These are phyloP conservation scores for Papilio xuthus DNA, from an alignment of 1,140 invertebrate genomes.

Conservation along the genomic window DNA sequence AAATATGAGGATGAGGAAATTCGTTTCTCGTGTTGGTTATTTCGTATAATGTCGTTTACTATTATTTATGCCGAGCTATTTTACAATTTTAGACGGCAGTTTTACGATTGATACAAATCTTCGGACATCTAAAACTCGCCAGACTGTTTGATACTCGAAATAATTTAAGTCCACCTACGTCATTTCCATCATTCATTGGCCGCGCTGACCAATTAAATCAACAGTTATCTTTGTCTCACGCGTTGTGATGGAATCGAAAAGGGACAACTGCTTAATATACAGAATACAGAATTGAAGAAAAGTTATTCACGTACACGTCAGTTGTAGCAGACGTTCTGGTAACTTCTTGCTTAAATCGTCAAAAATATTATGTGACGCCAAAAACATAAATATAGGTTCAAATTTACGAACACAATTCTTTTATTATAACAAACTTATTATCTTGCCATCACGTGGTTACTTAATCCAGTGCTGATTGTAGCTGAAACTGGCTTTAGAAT, in stretches of 20 bases:
- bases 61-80: constrained; percentile 3
- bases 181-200: constrained; percentile 33
- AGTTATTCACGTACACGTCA: background rate
- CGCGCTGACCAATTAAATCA: constrained; percentile 36
- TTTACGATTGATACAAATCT: constrained; percentile 10
- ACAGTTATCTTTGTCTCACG: constrained; percentile 8
- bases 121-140: constrained; percentile 10
- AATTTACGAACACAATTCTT: background rate
- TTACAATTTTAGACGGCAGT: constrained; percentile 35
- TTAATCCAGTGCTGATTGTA: too few relatives aligned
- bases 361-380: background rate
- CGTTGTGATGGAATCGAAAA: background rate
- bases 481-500: too few relatives aligned
- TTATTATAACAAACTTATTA: too few relatives aligned
- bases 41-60: background rate
- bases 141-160: constrained; percentile 40
- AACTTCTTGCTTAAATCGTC: background rate
- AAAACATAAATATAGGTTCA: background rate
- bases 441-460: too few relatives aligned
- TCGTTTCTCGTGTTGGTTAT: background rate
- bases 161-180: constrained; percentile 40
- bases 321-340: constrained; percentile 27
- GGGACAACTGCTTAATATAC: background rate
- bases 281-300: background rate
- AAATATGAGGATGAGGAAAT: constrained; percentile 15